Evolutionary conservation across 2,888 invertebrate species (phyloP).

Genomic region (Ophion ventricosus): DNA sequence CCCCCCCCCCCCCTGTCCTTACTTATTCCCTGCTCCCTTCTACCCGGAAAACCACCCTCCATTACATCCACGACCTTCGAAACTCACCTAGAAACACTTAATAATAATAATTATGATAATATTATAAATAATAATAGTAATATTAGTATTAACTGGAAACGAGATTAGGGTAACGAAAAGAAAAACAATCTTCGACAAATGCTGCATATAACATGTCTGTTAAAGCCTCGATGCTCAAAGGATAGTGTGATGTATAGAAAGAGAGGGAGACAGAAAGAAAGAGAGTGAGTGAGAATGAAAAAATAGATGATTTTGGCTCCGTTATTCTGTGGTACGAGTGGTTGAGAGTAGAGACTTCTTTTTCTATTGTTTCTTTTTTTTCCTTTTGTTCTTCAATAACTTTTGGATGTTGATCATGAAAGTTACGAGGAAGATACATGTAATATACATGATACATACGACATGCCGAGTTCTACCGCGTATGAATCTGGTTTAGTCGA

Average conservation of each 20-base stretch:
- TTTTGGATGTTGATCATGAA: conserved; percentile 67
- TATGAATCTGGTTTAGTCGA: conserved; percentile 55
- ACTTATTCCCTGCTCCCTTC: conserved; percentile 11
- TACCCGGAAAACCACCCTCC: conserved; percentile 27
- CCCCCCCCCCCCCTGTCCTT: background rate
- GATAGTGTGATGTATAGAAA: conserved; percentile 67
- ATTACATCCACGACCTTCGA: conserved; percentile 33
- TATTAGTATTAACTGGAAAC: conserved; percentile 40
- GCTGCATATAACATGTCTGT: conserved; percentile 59
- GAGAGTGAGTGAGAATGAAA: conserved; percentile 37
- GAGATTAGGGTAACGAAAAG: conserved; percentile 25
- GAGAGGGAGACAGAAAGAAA: conserved; percentile 30
- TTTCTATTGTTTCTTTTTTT: conserved; percentile 46
- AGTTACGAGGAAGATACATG: conserved; percentile 63
- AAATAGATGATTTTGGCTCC: conserved; percentile 72
- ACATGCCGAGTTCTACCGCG: conserved; percentile 54
- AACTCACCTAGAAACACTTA: conserved; percentile 65
- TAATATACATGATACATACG: conserved; percentile 57
- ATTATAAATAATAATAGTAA: conserved; percentile 27
- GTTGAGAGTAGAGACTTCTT: conserved; percentile 65
- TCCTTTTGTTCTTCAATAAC: conserved; percentile 60
- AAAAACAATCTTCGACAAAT: conserved; percentile 59
- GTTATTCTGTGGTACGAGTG: conserved; percentile 82
- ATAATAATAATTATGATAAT: conserved; percentile 25
- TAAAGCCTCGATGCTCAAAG: conserved; percentile 68